phyloP scores from a whole-genome alignment of 2,797 vertebrate genomes.

The Channallabes apus region DNA sequence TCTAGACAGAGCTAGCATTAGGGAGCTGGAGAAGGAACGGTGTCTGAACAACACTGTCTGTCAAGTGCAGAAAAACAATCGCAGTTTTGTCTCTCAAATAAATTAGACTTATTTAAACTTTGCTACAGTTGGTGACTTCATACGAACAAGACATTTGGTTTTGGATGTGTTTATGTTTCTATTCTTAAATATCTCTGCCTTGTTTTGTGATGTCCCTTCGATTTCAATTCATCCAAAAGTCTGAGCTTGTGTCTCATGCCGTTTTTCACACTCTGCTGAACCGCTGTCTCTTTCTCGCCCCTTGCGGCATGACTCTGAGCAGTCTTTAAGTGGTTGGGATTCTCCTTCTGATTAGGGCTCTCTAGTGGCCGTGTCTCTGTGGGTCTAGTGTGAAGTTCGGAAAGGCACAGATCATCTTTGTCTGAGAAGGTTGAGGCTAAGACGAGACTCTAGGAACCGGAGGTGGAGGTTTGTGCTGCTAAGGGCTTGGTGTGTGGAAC shows the following conservation, averaged over 20 bases:
- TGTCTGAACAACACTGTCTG: neutral
- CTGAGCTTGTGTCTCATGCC: neutral
- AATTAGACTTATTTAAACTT: neutral
- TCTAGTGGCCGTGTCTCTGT: conserved; percentile 43
- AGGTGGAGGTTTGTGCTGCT: conserved; percentile 14
- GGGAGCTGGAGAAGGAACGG: neutral
- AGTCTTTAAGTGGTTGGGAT: conserved; percentile 51
- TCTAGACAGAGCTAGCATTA: neutral
- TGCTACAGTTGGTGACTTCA: neutral
- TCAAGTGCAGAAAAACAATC: neutral
- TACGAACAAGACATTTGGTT: neutral
- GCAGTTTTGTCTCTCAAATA: neutral
- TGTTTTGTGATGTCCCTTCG: neutral
- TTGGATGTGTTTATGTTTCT: neutral
- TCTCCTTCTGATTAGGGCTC: conserved; percentile 51
- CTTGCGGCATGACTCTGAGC: conserved; percentile 44
- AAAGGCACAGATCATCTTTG: conserved; percentile 36
- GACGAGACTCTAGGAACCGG: conserved; percentile 13
- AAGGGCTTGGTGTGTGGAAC: neutral
- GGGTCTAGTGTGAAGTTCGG: conserved; percentile 37
- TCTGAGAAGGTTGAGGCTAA: conserved; percentile 10
- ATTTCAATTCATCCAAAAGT: neutral
- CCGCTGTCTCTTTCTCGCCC: conserved; percentile 38
- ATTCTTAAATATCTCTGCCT: neutral
- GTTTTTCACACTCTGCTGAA: conserved; percentile 41